These are phyloP conservation scores for Hylomyscus alleni DNA, from an alignment of 2,797 vertebrate genomes.

Conservation along the genomic window DNA sequence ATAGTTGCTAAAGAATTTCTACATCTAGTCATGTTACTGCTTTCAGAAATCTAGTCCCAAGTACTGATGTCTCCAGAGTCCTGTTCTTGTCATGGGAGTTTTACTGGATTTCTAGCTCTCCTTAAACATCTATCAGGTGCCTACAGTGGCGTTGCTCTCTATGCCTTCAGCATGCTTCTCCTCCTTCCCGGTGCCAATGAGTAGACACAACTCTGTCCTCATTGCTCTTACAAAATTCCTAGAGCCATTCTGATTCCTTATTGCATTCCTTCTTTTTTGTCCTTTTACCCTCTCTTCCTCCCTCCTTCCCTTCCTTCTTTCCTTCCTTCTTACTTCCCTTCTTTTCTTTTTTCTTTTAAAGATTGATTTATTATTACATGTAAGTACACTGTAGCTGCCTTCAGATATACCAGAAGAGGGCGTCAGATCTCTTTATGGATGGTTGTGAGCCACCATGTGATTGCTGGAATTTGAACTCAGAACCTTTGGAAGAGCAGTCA, in stretches of 20 bases:
- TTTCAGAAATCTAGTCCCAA: neutral
- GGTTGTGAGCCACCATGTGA: too few species aligned
- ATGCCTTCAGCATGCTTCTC: neutral
- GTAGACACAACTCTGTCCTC: neutral
- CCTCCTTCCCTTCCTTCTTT: neutral
- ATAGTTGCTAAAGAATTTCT: neutral
- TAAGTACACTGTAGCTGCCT: too few species aligned
- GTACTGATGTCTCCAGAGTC: neutral
- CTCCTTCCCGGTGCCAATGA: neutral
- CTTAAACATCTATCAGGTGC: accelerated
- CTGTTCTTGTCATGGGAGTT: accelerated
- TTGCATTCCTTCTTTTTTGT: neutral
- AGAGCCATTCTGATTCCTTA: neutral
- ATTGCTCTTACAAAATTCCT: neutral
- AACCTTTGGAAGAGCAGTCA: too few species aligned
- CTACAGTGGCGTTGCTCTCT: neutral
- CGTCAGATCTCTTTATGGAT: too few species aligned
- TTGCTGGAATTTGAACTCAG: too few species aligned
- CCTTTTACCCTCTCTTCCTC: neutral
- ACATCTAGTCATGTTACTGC: neutral
- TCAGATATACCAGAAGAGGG: too few species aligned
- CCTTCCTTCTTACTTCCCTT: neutral
- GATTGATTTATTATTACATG: too few species aligned
- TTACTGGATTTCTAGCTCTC: neutral
- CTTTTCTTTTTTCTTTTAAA: too few species aligned